phyloP scores from a whole-genome alignment of 2,797 vertebrate genomes.

The Thunnus albacares region DNA sequence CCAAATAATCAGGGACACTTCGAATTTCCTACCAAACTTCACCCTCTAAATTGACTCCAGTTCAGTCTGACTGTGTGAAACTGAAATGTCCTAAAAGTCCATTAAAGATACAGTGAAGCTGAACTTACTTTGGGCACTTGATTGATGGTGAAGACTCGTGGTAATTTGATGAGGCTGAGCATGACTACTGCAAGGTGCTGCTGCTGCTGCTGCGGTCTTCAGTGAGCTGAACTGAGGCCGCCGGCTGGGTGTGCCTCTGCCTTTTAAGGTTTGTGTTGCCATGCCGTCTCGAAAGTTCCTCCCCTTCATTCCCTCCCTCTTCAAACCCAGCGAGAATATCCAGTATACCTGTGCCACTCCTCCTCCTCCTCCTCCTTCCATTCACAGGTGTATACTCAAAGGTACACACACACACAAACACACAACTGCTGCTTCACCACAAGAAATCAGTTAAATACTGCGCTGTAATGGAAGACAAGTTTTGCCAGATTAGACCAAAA shows the following conservation, averaged over 20 bases:
- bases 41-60: neutral
- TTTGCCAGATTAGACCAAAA: constrained; percentile 30
- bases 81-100: neutral
- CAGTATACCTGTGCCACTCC: constrained; percentile 69
- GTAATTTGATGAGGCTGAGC: constrained; percentile 89
- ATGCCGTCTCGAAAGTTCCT: constrained; percentile 62
- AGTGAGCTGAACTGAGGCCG: constrained; percentile 41
- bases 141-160: constrained; percentile 88
- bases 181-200: constrained; percentile 72
- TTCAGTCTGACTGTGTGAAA: constrained; percentile 1
- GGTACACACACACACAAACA: constrained; percentile 8
- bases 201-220: constrained; percentile 26
- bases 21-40: neutral
- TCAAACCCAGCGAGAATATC: constrained; percentile 71
- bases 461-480: neutral
- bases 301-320: constrained; percentile 55
- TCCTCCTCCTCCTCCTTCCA: constrained; percentile 2
- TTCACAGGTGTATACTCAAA: neutral
- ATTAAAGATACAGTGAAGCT: constrained; percentile 21
- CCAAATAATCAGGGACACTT: neutral
- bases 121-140: constrained; percentile 94
- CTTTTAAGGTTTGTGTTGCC: constrained; percentile 71
- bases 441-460: neutral
- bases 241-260: constrained; percentile 34
- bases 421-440: neutral